Evolutionary conservation across 2,113 vertebrate genomes (phyloP).

Genomic region (Leptocoma aspasia): DNA sequence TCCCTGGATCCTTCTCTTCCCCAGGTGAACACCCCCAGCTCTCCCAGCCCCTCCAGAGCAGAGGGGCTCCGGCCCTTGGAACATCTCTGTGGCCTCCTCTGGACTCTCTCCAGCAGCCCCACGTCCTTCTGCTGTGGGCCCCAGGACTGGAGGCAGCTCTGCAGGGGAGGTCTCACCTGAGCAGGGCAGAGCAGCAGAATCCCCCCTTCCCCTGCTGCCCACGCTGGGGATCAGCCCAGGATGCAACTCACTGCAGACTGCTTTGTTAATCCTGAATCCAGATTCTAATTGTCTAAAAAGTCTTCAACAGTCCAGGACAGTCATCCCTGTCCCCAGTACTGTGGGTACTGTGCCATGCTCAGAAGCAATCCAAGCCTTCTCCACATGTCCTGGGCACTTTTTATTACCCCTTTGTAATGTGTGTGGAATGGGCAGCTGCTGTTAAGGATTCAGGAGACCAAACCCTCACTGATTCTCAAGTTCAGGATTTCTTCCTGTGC

Average conservation of each 20-base stretch:
- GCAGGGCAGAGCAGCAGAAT: neutral
- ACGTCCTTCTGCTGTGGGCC: fast-evolving
- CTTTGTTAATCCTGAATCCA: neutral
- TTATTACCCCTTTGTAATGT: neutral
- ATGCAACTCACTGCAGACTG: neutral
- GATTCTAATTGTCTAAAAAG: neutral
- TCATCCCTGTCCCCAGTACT: neutral
- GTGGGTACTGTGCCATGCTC: neutral
- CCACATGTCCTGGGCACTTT: neutral
- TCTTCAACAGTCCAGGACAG: neutral
- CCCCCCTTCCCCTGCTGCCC: neutral
- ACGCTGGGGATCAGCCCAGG: neutral
- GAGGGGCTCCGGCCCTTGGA: neutral
- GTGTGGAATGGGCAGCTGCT: neutral
- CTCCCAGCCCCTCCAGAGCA: neutral
- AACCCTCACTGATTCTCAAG: fast-evolving
- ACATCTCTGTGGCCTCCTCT: neutral
- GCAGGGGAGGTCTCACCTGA: neutral
- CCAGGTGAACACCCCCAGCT: neutral
- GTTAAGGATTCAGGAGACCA: neutral
- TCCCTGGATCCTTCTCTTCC: neutral
- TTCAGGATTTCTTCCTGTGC: neutral
- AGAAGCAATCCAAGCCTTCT: neutral
- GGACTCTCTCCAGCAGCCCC: fast-evolving
- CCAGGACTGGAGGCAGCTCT: neutral